Evolutionary conservation across 2,113 vertebrate genomes (phyloP), one percentile per base, ranked within the genome.

Genomic region (Melanerpes formicivorus): DNA sequence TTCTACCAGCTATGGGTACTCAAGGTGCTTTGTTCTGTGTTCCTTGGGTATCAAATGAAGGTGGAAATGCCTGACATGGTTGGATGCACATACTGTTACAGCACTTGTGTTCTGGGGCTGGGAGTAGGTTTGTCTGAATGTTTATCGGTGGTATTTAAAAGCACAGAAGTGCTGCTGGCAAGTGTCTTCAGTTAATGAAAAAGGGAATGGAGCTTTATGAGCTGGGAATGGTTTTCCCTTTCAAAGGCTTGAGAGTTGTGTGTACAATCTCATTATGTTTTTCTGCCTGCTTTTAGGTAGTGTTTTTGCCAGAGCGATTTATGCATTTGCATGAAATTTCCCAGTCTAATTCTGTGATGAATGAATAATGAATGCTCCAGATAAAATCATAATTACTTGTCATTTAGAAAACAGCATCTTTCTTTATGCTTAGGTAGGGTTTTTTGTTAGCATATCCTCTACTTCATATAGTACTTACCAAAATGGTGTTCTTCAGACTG

Each of bases 91-190:
- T 67, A 58, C 70, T 0, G 2, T 69, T 84, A 71, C 25, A 69
- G 58, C 44, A 27, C 30, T 71, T 74, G 18, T 1, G 0, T 82
- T 82, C 44, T 70, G 64, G 83, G 25, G 19, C 77, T 67, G 12
- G 6, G 21, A 72, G 50, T 18, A 34, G 54, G 9, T 87, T 88
- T 84, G 37, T 72, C 62, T 81, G 66, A 42, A n/a, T 76, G 74
- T 82, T 87, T 26, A 48, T 56, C 62, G 85, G 60, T 83, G 86
- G 65, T 80, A 14, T 25, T 90, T 77, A 64, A 95, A 91, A 91
- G 82, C 69, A 59, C 42, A 40, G 58, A 88, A 88, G 80, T 91
- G 85, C 92, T 96, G 65, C 60, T 94, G 85, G 82, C 65, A 64
- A 91, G 67, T 64, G 30, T 23, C 21, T 32, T 93, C 50, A 80